Conservation (phyloP, 2,888 invertebrate genomes). For the Sthenelais limicola region DNA sequence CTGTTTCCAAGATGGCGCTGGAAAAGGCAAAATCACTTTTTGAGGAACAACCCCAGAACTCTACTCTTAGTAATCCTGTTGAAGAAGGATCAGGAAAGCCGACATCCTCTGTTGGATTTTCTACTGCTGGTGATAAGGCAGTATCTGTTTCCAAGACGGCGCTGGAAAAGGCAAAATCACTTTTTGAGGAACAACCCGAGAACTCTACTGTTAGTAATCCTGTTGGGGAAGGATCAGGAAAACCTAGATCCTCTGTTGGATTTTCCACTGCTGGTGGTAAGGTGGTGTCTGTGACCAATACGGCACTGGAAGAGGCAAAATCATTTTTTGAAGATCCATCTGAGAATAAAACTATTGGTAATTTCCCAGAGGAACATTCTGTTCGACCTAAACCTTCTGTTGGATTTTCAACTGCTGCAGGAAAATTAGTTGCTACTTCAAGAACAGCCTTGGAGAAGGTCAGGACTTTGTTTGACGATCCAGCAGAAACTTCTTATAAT, state of each 20-base stretch:
- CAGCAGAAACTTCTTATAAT: background rate
- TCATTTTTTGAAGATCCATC: background rate
- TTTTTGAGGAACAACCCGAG: background rate
- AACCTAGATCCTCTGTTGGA: background rate
- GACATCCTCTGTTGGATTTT: conserved; percentile 10
- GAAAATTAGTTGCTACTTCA: background rate
- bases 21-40: conserved; percentile 2
- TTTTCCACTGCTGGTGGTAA: background rate
- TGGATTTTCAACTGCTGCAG: conserved; percentile 9
- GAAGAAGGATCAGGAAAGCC: background rate
- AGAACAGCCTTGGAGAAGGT: background rate
- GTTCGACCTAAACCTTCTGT: background rate
- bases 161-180: conserved; percentile 3
- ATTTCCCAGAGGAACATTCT: background rate
- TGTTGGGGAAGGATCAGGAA: background rate
- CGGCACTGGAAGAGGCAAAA: background rate
- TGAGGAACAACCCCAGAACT: background rate
- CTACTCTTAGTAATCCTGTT: background rate
- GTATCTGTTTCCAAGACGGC: background rate
- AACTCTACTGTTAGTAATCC: background rate
- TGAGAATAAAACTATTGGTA: background rate
- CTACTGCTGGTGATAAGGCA: background rate
- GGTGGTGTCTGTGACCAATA: background rate
- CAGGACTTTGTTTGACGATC: background rate
- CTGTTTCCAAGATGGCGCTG: background rate